Percentiles rank a stretch among this genome's conserved stretches.
Conservation (phyloP, 2,888 invertebrate genomes). For the Ochropacha duplaris region DNA sequence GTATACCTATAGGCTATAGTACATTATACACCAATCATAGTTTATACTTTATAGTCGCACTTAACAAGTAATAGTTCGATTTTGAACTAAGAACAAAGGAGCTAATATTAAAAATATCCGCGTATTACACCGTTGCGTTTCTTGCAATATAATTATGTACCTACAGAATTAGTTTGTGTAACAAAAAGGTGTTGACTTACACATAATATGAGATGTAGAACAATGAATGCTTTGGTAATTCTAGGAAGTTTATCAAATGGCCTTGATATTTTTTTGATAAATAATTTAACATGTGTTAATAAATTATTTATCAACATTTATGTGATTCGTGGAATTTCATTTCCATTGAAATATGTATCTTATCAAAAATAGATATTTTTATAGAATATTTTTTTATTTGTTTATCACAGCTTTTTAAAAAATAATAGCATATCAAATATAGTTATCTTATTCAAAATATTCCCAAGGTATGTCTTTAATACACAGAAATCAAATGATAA, state of each 20-base stretch:
- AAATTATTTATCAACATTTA: neutral
- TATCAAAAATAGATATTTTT: neutral
- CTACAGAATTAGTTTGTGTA: no score
- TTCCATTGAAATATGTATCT: neutral
- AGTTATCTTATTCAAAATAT: no score
- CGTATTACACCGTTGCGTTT: slow-evolving; percentile 35
- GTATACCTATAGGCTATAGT: neutral
- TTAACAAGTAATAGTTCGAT: slow-evolving; percentile 29
- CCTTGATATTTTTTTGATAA: no score
- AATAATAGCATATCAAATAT: no score
- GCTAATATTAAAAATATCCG: slow-evolving; percentile 30
- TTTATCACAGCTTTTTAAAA: neutral
- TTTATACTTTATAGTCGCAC: slow-evolving; percentile 21
- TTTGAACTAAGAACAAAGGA: slow-evolving; percentile 42
- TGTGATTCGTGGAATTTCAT: neutral
- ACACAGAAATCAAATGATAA: no score
- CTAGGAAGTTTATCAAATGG: no score
- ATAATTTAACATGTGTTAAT: no score
- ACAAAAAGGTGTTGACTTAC: no score
- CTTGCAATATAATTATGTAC: neutral
- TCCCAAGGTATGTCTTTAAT: no score
- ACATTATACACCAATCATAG: slow-evolving; percentile 32
- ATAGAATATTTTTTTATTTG: neutral
- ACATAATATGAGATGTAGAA: no score
- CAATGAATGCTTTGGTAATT: no score